These are phyloP conservation scores for Lasiurus borealis DNA, from an alignment of 2,113 vertebrate genomes.

Conservation along the genomic window DNA sequence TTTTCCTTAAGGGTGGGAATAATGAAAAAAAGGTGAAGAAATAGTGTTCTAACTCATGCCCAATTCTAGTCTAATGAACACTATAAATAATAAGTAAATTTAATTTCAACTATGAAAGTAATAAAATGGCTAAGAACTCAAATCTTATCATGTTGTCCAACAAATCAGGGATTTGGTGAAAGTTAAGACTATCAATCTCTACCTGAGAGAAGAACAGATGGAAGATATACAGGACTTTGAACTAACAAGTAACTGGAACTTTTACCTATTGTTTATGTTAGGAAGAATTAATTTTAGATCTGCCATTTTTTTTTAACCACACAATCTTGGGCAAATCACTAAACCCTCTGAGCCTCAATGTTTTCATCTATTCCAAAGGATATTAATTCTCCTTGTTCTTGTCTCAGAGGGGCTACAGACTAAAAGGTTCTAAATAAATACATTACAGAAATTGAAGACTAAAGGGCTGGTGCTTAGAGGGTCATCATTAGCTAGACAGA, in stretches of 20 bases:
- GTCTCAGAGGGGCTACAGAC: slow-evolving; percentile 23
- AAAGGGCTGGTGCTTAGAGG: background rate
- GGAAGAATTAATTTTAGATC: slow-evolving; percentile 11
- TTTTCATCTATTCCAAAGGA: slow-evolving; percentile 51
- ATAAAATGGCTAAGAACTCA: slow-evolving; percentile 60
- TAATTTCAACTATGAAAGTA: slow-evolving; percentile 60
- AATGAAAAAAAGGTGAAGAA: slow-evolving; percentile 25
- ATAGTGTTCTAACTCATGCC: background rate
- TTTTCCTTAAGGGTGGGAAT: background rate
- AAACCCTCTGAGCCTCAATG: background rate
- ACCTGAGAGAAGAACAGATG: slow-evolving; percentile 15
- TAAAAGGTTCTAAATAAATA: slow-evolving; percentile 8
- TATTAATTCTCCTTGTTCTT: slow-evolving; percentile 45
- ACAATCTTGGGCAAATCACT: slow-evolving; percentile 56
- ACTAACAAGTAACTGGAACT: background rate
- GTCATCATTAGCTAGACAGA: background rate
- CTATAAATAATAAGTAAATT: slow-evolving; percentile 35
- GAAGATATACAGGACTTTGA: background rate
- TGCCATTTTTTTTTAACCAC: slow-evolving; percentile 53
- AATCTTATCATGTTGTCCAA: slow-evolving; percentile 29
- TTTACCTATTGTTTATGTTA: slow-evolving; percentile 42
- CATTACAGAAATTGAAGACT: slow-evolving; percentile 14
- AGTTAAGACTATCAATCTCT: background rate
- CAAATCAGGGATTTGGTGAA: background rate
- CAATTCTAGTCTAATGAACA: slow-evolving; percentile 43